Percentiles rank a stretch among this genome's conserved stretches.
Evolutionary conservation across 1,140 invertebrate species (phyloP).

Genomic region (Formica selysi): DNA sequence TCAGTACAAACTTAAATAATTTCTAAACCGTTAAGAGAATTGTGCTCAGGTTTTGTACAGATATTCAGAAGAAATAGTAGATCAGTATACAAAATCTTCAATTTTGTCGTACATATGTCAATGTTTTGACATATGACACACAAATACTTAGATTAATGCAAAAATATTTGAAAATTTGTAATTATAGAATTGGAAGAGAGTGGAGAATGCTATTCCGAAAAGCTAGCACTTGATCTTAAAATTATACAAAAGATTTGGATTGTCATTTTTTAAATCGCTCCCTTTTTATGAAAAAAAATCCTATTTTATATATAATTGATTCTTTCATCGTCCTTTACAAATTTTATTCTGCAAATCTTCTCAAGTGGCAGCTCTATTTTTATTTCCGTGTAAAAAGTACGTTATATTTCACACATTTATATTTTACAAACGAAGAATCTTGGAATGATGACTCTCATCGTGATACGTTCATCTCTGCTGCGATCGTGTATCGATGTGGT

Average conservation of each 20-base stretch:
- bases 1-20: too few species aligned
- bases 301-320: not conserved
- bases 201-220: not conserved
- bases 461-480: conserved; percentile 50
- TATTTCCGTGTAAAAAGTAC: not conserved
- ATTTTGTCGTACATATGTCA: too few species aligned
- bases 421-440: conserved; percentile 46
- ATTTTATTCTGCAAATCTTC: not conserved
- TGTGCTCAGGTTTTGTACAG: too few species aligned
- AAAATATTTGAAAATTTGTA: not conserved
- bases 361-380: not conserved
- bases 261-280: not conserved
- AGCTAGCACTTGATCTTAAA: not conserved
- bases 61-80: too few species aligned
- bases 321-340: not conserved
- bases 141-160: not conserved
- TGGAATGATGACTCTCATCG: conserved; percentile 31
- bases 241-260: not conserved
- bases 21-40: too few species aligned
- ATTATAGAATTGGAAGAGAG: not conserved
- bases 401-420: conserved; percentile 23
- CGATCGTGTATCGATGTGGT: conserved; percentile 66
- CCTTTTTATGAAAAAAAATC: too few species aligned
- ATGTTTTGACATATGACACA: too few species aligned
- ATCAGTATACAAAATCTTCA: too few species aligned